phyloP scores from a whole-genome alignment of 1,140 invertebrate genomes.

The Aleiodes sp. region DNA sequence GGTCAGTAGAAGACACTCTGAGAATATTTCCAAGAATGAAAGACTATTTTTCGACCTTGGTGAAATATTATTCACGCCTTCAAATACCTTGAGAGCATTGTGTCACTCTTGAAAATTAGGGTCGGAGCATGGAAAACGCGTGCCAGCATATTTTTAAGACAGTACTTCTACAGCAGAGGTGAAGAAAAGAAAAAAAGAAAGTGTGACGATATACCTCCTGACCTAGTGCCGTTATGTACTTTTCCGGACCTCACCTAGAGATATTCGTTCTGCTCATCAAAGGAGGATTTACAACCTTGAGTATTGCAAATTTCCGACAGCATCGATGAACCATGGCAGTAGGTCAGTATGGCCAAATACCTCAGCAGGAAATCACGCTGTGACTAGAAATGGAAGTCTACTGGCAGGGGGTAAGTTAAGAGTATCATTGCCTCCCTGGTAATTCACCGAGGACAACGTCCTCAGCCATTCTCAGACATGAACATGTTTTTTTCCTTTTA shows the following conservation, averaged over 20 bases:
- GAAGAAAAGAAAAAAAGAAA: constrained; percentile 26
- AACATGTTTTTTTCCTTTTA: background rate
- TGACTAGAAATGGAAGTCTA: background rate
- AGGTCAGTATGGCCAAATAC: background rate
- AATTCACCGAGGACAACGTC: background rate
- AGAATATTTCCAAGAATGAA: too few relatives aligned
- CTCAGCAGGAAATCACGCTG: background rate
- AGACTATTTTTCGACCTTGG: too few relatives aligned
- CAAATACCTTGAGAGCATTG: too few relatives aligned
- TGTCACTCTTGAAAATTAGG: background rate
- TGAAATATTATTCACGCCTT: too few relatives aligned
- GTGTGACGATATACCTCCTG: constrained; percentile 32
- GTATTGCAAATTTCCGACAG: background rate
- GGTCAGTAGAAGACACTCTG: too few relatives aligned
- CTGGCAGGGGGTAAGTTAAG: background rate
- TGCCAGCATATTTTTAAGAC: constrained; percentile 6
- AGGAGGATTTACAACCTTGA: background rate
- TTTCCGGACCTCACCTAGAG: background rate
- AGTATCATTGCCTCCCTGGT: background rate
- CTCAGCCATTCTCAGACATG: background rate
- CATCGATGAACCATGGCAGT: constrained; percentile 9
- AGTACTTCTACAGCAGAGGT: background rate
- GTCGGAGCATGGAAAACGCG: background rate
- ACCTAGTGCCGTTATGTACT: constrained; percentile 31
- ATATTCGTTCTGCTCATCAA: constrained; percentile 11